phyloP scores from a whole-genome alignment of 2,797 vertebrate genomes.

The Pangasius mekongensis region DNA sequence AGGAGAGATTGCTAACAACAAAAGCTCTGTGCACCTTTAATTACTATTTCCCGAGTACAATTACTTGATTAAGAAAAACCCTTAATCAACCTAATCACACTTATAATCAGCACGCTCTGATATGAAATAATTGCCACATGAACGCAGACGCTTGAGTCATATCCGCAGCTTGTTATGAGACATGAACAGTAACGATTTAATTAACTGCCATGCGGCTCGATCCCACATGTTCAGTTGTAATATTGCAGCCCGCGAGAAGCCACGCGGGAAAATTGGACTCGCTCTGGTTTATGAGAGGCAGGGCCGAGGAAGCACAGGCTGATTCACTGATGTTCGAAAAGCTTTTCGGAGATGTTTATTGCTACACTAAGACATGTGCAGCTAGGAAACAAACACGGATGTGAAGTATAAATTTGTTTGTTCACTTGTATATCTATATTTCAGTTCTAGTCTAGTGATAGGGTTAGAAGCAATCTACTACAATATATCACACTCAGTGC shows the following conservation, averaged over 20 bases:
- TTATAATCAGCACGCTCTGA: neutral
- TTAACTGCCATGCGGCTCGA: neutral
- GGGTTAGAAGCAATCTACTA: neutral
- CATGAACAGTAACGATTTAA: slow-evolving; percentile 13
- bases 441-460: neutral
- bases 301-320: neutral
- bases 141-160: neutral
- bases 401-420: neutral
- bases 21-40: neutral
- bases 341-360: neutral
- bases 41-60: neutral
- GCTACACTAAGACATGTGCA: neutral
- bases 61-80: slow-evolving; percentile 21
- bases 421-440: neutral
- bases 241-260: neutral
- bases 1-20: neutral
- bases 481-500: neutral
- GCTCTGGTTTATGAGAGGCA: neutral
- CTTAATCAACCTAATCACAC: slow-evolving; percentile 4
- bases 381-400: neutral
- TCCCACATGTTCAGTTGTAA: neutral
- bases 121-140: neutral
- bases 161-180: slow-evolving; percentile 20
- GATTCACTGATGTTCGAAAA: neutral
- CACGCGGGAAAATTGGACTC: neutral